Conservation (phyloP, 2,797 vertebrate genomes). For the Philypnodon macrostomus region DNA sequence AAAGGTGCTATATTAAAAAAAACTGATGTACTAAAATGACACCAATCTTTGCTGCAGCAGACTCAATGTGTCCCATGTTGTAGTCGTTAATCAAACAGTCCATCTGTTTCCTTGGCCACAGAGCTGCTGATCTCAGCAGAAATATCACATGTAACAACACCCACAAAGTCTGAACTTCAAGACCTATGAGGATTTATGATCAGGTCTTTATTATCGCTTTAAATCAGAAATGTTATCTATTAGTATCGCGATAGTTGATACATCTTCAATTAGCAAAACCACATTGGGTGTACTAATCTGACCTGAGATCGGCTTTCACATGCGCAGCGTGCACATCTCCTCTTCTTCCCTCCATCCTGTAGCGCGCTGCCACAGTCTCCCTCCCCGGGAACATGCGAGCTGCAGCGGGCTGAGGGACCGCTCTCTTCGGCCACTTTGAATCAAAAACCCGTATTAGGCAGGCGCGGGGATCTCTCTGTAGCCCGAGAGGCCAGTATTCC, state of each 20-base stretch:
- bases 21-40: too few relatives aligned
- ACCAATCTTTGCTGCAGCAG: neutral
- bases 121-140: conserved; percentile 33
- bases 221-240: neutral
- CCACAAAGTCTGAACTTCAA: conserved; percentile 18
- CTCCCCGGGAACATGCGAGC: conserved; percentile 7
- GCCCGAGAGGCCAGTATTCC: conserved; percentile 19
- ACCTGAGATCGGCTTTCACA: conserved; percentile 24
- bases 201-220: neutral
- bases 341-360: neutral
- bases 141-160: neutral
- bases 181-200: neutral
- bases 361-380: neutral
- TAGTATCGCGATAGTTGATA: neutral
- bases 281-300: conserved; percentile 6
- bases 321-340: conserved; percentile 14
- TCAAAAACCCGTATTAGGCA: conserved; percentile 28
- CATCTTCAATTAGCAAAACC: neutral
- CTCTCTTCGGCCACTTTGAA: conserved; percentile 11
- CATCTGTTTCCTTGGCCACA: conserved; percentile 29
- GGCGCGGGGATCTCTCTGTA: conserved; percentile 48
- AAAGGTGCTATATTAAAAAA: too few relatives aligned
- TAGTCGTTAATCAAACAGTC: neutral
- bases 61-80: neutral
- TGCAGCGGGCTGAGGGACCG: conserved; percentile 15